Evolutionary conservation across 2,113 vertebrate species (phyloP).

Genomic region (Bombycilla garrulus): DNA sequence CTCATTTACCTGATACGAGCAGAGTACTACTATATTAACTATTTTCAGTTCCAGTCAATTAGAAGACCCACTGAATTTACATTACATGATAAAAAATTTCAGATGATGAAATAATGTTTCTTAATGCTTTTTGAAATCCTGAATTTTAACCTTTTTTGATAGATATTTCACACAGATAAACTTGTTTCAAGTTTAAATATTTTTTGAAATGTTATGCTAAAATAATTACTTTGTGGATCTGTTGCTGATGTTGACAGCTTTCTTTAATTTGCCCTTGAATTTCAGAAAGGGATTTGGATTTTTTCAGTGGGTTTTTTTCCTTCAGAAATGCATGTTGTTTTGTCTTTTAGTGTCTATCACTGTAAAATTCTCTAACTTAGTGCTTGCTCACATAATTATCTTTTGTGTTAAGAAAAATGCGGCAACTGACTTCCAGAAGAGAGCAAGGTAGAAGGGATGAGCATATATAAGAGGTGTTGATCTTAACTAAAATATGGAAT

Average conservation of each 20-base stretch:
- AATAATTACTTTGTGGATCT: not conserved
- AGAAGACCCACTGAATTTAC: not conserved
- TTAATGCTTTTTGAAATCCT: not conserved
- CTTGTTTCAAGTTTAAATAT: not conserved
- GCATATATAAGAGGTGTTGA: not conserved
- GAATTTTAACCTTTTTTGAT: not conserved
- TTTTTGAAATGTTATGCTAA: not conserved
- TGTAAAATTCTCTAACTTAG: not conserved
- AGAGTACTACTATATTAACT: not conserved
- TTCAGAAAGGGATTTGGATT: not conserved
- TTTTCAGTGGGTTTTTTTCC: not conserved
- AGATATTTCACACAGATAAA: not conserved
- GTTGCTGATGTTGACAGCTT: not conserved
- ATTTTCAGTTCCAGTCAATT: not conserved
- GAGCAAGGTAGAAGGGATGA: not conserved
- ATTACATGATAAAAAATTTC: not conserved
- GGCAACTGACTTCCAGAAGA: not conserved
- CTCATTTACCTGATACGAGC: not conserved
- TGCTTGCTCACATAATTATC: not conserved
- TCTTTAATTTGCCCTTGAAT: not conserved
- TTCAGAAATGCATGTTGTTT: not conserved
- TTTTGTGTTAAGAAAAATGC: not conserved
- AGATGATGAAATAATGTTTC: not conserved
- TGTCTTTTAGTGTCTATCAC: not conserved
- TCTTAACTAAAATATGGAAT: not conserved